Evolutionary conservation across 2,113 vertebrate genomes (phyloP).

Genomic region (Zosterops lateralis): DNA sequence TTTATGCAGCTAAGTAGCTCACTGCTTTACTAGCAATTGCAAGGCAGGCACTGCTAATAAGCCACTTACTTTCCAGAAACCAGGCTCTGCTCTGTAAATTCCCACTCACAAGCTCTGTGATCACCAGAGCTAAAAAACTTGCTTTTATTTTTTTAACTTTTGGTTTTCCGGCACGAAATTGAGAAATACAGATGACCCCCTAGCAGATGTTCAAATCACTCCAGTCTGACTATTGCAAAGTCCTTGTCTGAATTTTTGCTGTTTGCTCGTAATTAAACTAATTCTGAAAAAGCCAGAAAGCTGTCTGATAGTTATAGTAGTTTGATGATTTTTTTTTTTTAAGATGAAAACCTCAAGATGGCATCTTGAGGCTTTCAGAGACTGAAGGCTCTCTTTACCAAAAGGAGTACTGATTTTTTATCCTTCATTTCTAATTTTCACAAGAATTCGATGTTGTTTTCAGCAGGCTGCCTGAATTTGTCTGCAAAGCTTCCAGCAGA

Average conservation of each 20-base stretch:
- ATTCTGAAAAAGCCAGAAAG: neutral
- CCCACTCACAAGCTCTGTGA: neutral
- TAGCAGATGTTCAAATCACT: neutral
- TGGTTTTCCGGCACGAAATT: neutral
- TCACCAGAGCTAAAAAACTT: neutral
- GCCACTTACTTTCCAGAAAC: neutral
- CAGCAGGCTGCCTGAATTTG: accelerated
- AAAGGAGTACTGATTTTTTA: neutral
- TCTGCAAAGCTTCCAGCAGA: neutral
- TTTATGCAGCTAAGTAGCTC: neutral
- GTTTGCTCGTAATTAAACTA: neutral
- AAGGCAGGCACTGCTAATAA: neutral
- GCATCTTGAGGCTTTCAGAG: neutral
- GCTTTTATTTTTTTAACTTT: neutral
- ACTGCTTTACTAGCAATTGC: neutral
- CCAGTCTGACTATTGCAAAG: neutral
- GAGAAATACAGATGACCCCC: neutral
- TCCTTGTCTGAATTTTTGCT: neutral
- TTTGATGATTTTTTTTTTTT: neutral
- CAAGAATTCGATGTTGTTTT: neutral
- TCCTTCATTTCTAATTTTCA: neutral
- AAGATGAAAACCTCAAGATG: neutral
- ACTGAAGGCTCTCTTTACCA: neutral
- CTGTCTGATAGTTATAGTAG: neutral
- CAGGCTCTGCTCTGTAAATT: neutral